A percentile compares a stretch with the other conserved stretches of the same genome.
phyloP scores from a whole-genome alignment of 2,888 invertebrate genomes.

The Chromoteleia sp. region DNA sequence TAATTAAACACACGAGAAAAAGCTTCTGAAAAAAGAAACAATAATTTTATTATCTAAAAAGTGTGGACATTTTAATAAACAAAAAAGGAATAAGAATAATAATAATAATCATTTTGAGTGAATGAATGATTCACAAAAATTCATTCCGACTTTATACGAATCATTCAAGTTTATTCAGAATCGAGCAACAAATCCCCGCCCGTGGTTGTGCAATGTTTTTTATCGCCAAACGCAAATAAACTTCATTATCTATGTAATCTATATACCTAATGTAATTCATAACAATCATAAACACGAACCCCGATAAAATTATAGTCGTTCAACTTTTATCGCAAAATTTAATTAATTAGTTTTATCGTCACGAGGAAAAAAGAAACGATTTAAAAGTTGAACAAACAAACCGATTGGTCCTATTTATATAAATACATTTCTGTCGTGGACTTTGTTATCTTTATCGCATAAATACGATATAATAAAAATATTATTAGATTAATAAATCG shows the following conservation, averaged over 20 bases:
- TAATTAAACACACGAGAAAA: no score
- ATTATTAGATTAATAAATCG: conserved; percentile 49
- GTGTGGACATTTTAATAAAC: no score
- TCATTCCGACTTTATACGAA: no score
- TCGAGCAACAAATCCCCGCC: no score
- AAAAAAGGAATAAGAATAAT: no score
- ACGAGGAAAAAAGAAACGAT: background rate
- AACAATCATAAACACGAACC: background rate
- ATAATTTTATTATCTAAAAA: no score
- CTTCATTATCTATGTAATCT: conserved; percentile 12
- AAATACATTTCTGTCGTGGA: background rate
- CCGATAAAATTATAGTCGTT: background rate
- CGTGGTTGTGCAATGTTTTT: background rate
- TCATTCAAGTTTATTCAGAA: no score
- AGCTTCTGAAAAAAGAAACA: no score
- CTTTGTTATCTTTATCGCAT: background rate
- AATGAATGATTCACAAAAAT: no score
- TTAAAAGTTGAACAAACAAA: background rate
- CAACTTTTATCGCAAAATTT: conserved; percentile 1
- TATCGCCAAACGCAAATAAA: conserved; percentile 2
- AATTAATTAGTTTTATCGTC: conserved; percentile 1
- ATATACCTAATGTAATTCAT: conserved; percentile 2
- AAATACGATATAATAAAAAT: conserved; percentile 4
- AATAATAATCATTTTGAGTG: no score
- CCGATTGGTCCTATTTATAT: background rate